Conservation (phyloP, 2,888 invertebrate genomes). For the Xestia ashworthii region DNA sequence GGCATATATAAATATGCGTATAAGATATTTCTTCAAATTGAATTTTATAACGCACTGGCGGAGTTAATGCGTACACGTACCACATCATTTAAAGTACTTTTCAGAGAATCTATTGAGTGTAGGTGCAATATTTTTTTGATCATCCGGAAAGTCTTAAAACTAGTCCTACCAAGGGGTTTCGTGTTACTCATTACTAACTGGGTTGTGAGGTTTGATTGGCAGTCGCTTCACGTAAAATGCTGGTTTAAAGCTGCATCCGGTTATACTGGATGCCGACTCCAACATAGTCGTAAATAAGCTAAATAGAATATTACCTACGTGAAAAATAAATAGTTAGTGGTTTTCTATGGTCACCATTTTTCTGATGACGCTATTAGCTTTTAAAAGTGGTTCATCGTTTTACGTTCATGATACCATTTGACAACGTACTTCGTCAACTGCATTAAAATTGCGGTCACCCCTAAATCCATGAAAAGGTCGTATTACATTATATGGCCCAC, state of each 20-base stretch:
- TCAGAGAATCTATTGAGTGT: background rate
- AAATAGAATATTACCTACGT: too few relatives aligned
- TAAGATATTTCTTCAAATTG: background rate
- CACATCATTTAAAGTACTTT: background rate
- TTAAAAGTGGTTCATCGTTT: too few relatives aligned
- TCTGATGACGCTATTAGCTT: too few relatives aligned
- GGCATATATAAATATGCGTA: background rate
- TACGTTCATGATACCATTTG: background rate
- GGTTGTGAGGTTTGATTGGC: too few relatives aligned
- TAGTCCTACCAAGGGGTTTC: too few relatives aligned
- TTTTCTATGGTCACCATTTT: too few relatives aligned
- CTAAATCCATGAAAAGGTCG: slow-evolving; percentile 36
- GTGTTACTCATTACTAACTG: too few relatives aligned
- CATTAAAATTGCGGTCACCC: slow-evolving; percentile 29
- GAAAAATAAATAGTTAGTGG: too few relatives aligned
- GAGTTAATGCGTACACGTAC: background rate
- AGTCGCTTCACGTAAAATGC: too few relatives aligned
- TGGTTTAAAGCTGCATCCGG: too few relatives aligned
- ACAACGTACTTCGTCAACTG: slow-evolving; percentile 8
- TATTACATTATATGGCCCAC: slow-evolving; percentile 46
- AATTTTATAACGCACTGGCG: background rate
- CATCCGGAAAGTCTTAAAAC: background rate
- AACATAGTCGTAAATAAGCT: too few relatives aligned
- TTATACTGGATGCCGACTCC: too few relatives aligned
- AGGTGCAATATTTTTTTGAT: background rate